Evolutionary conservation across 2,113 vertebrate species (phyloP), one percentile per base, ranked within the genome.

Genomic region (Daubentonia madagascariensis): DNA sequence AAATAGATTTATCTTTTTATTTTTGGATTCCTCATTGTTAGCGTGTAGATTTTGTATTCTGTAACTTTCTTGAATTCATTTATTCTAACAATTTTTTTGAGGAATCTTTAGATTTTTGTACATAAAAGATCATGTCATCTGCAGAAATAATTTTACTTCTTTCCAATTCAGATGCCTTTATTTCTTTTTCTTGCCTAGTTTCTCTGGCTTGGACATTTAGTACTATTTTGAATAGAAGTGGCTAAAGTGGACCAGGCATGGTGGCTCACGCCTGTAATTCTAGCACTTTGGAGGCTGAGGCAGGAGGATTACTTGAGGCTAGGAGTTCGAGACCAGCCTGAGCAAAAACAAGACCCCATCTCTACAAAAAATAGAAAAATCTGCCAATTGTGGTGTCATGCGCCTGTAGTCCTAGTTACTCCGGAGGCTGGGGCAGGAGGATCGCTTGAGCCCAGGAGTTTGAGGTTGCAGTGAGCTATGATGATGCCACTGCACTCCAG

Each of bases 1-100:
- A 76, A 50, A 6, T 85, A 28, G 17, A n/a, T 17, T 85, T 79
- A 17, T 54, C 67, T 96, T 91, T 11, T 72, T 70, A 81, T 87
- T 95, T 89, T 90, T 23, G 4, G 54, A 67, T 92, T 97, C 32
- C 65, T 87, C 37, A 85, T 84, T 95, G 61, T 93, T 95, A 88
- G 23, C 70, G 2, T 93, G 17, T 90, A 83, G 35, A 32, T 87
- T 96, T 94, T 75, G 3, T 89, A 72, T 93, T 28, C 17, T 91
- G 28, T 28, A 70, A 37, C 80, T 83, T 87, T 88, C 37, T 57
- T 87, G 37, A 87, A 78, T 88, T 95, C 37, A 45, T 88, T 79
- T 70, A 59, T 88, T 96, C 68, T 80, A 10, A 0, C 1, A 22
- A 32, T 67, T 59, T 93, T 30, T 85, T 37, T 57, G 43, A 57